Evolutionary conservation across 2,888 invertebrate species (phyloP).

Genomic region (Syritta pipiens): DNA sequence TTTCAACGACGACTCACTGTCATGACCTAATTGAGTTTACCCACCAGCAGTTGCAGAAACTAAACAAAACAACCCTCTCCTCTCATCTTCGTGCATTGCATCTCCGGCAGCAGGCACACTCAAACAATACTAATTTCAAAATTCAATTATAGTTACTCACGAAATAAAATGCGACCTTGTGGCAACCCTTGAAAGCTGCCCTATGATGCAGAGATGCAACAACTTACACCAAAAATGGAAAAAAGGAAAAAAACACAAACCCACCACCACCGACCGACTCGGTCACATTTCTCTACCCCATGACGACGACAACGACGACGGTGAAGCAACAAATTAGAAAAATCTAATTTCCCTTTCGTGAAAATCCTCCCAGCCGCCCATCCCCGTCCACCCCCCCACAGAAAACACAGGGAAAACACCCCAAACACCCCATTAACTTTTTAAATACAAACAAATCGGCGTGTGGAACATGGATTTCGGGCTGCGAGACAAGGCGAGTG

Average conservation of each 20-base stretch:
- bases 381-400: conserved; percentile 3
- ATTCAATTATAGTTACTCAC: conserved; percentile 40
- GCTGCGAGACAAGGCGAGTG: conserved; percentile 17
- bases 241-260: conserved; percentile 14
- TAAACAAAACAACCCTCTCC: neutral
- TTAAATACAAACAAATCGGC: conserved; percentile 55
- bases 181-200: conserved; percentile 38
- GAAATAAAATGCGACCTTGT: conserved; percentile 35
- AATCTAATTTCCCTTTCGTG: conserved; percentile 62
- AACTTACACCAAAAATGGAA: conserved; percentile 40
- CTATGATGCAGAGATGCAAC: conserved; percentile 46
- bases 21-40: conserved; percentile 42
- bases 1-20: neutral
- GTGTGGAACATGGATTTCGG: conserved; percentile 35
- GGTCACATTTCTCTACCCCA: conserved; percentile 1
- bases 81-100: neutral
- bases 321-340: conserved; percentile 64
- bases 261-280: conserved; percentile 6
- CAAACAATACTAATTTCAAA: conserved; percentile 1
- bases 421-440: conserved; percentile 45
- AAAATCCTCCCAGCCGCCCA: conserved; percentile 12
- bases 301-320: conserved; percentile 13
- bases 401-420: conserved; percentile 15
- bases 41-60: conserved; percentile 5
- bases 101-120: neutral